Conservation (phyloP, 2,888 invertebrate genomes). For the Halocaridina rubra region DNA sequence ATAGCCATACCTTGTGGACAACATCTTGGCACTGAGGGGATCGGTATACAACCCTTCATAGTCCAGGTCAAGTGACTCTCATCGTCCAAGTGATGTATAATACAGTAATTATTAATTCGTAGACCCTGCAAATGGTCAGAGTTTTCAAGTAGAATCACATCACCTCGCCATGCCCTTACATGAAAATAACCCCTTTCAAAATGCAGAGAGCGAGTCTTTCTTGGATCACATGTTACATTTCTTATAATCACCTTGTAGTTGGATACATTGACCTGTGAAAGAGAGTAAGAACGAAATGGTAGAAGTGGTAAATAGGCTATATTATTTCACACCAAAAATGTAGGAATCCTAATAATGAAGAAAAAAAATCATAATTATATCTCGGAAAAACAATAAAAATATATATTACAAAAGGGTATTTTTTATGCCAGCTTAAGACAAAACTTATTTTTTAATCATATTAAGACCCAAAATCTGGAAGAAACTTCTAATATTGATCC, state of each 20-base stretch:
- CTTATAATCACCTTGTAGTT: neutral
- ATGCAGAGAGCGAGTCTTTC: neutral
- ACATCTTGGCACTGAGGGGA: neutral
- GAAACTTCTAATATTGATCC: too few species aligned
- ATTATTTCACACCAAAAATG: too few species aligned
- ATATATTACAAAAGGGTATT: too few species aligned
- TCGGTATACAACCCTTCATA: neutral
- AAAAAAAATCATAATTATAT: too few species aligned
- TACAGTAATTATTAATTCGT: neutral
- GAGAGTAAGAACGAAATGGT: too few species aligned
- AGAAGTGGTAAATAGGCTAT: too few species aligned
- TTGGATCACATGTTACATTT: neutral
- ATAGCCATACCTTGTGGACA: neutral
- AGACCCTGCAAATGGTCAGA: neutral
- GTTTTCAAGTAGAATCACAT: neutral
- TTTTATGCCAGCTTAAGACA: too few species aligned
- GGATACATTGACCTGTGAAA: neutral
- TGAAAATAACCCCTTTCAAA: neutral
- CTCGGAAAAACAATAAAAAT: too few species aligned
- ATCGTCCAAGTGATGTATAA: neutral
- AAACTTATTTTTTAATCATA: too few species aligned
- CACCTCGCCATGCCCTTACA: neutral
- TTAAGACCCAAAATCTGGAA: too few species aligned
- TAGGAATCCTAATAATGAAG: too few species aligned
- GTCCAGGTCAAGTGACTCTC: neutral